Evolutionary conservation across 2,113 vertebrate genomes (phyloP).

Genomic region (Callospermophilus lateralis): DNA sequence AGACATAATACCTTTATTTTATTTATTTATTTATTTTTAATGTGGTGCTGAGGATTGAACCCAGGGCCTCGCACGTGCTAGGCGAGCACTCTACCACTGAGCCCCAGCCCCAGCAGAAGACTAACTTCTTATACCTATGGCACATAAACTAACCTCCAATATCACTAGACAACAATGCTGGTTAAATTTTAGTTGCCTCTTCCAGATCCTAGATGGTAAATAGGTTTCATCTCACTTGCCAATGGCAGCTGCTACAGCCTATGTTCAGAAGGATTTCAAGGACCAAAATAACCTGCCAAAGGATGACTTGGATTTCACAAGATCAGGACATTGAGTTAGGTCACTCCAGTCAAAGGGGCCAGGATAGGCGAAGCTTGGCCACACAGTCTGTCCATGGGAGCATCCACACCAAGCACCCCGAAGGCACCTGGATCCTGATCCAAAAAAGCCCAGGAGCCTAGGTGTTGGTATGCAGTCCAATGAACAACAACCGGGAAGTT

Average conservation of each 20-base stretch:
- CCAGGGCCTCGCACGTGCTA: too few relatives aligned
- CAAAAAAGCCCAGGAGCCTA: neutral
- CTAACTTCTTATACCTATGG: neutral
- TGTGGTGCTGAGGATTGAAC: too few relatives aligned
- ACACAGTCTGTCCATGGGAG: too few relatives aligned
- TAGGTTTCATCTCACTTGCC: neutral
- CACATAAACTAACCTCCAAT: neutral
- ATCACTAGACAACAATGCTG: neutral
- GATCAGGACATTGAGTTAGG: neutral
- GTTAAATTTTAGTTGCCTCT: neutral
- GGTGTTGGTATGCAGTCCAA: neutral
- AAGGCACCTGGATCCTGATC: neutral
- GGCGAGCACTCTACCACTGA: too few relatives aligned
- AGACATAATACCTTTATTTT: too few relatives aligned
- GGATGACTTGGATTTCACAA: neutral
- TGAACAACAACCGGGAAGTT: neutral
- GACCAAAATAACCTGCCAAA: neutral
- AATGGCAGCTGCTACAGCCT: neutral
- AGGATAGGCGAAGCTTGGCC: too few relatives aligned
- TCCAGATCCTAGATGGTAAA: neutral
- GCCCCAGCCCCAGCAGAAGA: too few relatives aligned
- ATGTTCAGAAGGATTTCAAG: conserved; percentile 1
- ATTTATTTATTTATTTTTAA: too few relatives aligned
- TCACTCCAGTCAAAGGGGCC: neutral
- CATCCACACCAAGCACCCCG: too few relatives aligned